These are phyloP conservation scores for Etheostoma perlongum DNA, from an alignment of 2,797 vertebrate species.

Conservation along the genomic window DNA sequence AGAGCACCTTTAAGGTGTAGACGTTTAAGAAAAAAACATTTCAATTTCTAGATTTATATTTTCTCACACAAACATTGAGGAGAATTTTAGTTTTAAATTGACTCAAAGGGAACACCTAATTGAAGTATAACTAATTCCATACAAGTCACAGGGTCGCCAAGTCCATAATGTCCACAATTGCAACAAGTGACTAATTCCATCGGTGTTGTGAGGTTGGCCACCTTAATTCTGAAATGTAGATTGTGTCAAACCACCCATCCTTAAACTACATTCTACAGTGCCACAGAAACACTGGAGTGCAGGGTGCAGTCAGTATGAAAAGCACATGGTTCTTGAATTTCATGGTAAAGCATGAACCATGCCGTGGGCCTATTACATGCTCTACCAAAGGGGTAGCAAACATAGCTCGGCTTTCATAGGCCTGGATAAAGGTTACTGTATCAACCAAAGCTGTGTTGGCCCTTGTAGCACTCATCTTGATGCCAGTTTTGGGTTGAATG, in stretches of 20 bases:
- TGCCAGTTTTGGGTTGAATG: background rate
- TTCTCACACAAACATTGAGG: background rate
- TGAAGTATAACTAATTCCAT: background rate
- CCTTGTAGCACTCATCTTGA: background rate
- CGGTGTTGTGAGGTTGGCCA: background rate
- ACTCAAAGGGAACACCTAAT: background rate
- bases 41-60: background rate
- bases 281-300: background rate
- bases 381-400: background rate
- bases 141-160: background rate
- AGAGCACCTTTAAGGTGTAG: too few relatives aligned
- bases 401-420: background rate
- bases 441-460: background rate
- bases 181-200: background rate
- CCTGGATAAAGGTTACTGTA: too few relatives aligned
- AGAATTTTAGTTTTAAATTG: background rate
- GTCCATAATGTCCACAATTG: background rate
- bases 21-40: too few relatives aligned
- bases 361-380: background rate
- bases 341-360: background rate
- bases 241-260: background rate
- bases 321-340: constrained; percentile 10
- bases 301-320: background rate
- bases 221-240: background rate
- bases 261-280: background rate